phyloP scores from a whole-genome alignment of 2,797 vertebrate species.

The Paguma larvata region DNA sequence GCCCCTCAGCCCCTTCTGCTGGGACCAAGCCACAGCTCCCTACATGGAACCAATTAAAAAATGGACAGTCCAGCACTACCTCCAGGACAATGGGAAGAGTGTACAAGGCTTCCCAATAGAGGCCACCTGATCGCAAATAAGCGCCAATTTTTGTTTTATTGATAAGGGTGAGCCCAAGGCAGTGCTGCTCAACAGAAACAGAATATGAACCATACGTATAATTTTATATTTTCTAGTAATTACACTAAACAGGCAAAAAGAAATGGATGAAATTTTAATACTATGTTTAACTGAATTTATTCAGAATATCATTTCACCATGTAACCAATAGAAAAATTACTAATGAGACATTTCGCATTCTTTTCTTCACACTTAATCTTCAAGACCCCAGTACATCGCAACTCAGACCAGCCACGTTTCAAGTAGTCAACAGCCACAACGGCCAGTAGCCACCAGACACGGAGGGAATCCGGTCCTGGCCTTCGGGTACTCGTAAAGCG shows the following conservation, averaged over 20 bases:
- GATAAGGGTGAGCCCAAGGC: not conserved
- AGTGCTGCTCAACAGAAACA: not conserved
- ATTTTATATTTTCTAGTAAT: not conserved
- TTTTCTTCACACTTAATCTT: not conserved
- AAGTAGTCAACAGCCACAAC: not conserved
- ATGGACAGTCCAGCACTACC: not conserved
- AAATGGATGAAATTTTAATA: constrained; percentile 18
- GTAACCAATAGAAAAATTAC: not conserved
- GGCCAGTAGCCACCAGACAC: not conserved
- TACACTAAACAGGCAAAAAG: not conserved
- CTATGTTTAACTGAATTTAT: not conserved
- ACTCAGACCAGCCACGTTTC: not conserved
- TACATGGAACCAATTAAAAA: not conserved
- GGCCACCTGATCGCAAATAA: not conserved
- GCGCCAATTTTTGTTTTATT: not conserved
- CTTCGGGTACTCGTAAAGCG: not conserved
- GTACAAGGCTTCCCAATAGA: not conserved
- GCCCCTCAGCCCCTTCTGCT: not conserved
- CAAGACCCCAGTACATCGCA: not conserved
- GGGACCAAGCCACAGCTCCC: not conserved
- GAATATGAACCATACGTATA: not conserved
- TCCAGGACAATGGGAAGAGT: not conserved
- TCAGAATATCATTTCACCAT: not conserved
- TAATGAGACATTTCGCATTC: not conserved
- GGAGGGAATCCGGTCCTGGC: not conserved